Percentiles rank a stretch among this genome's conserved stretches.
Conservation (phyloP, 2,113 vertebrate genomes). For the Laticauda colubrina region DNA sequence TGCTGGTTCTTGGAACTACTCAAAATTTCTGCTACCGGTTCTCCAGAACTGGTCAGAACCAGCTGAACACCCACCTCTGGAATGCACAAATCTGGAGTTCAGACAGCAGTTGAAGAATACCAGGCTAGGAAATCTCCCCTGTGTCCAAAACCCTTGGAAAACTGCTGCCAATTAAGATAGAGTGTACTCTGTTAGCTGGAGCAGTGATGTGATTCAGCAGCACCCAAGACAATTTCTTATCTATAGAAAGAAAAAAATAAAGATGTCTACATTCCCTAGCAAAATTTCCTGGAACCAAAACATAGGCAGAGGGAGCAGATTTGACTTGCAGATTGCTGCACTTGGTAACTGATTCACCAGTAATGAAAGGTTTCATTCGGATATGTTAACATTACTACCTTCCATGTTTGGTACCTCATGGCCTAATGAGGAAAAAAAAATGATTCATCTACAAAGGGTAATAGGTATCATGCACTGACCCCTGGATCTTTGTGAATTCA, state of each 20-base stretch:
- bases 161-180: not conserved
- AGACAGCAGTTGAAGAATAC: not conserved
- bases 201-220: not conserved
- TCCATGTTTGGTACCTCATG: not conserved
- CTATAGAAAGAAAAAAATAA: not conserved
- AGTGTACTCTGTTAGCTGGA: not conserved
- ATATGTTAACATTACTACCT: not conserved
- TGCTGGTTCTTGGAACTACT: no score
- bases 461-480: not conserved
- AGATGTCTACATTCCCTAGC: no score
- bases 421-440: not conserved
- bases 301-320: not conserved
- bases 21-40: no score
- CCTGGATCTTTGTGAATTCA: not conserved
- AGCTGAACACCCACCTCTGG: no score
- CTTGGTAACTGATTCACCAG: not conserved
- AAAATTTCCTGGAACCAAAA: not conserved
- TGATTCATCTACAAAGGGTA: not conserved
- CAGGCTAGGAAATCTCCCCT: not conserved
- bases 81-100: not conserved
- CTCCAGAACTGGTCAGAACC: no score
- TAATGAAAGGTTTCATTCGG: not conserved
- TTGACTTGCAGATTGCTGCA: conserved; percentile 13
- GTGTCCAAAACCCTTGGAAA: not conserved
- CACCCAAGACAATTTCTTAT: not conserved